Evolutionary conservation across 1,140 invertebrate genomes (phyloP), one percentile per base, ranked within the genome.

Genomic region (Asbolus verrucosus): DNA sequence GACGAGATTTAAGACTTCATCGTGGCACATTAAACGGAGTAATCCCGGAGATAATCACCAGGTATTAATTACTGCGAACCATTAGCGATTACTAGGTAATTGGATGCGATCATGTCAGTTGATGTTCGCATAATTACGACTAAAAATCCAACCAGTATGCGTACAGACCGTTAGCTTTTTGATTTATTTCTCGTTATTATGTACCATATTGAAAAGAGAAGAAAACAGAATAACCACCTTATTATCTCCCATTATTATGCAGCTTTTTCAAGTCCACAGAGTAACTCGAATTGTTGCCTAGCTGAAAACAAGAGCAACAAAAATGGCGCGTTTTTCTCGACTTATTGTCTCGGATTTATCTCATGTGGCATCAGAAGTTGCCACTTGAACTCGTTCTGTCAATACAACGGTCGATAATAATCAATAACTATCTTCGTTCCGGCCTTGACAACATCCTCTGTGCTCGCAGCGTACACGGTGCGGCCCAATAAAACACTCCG

Each of bases 371-470:
- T 54, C 46, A 21, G 19, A 54, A 54, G 27, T 54, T 54, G 46
- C 46, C 46, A 54, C 46, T 54, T 54, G 46, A 54, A 54, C 46
- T 54, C 27, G 46, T 54, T 54, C 46, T 54, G 46, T 54, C 46
- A 54, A 54, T 27, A 54, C 21, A 54, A 54, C 46, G 27, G 27
- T 54, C 46, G 46, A 54, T 27, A n/a, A 27, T 54, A 54, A 54
- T 54, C 46, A 54, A 54, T 54, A 54, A 54, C 24, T 19, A 54
- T 27, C 33, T 36, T 4, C 4, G 4, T 2, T 6, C 2, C 46
- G 46, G 46, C 46, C 46, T 54, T 54, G 46, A 54, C n/a, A n/a
- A n/a, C n/a, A n/a, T n/a, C n/a, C n/a, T n/a, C n/a, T n/a, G n/a
- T n/a, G n/a, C n/a, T n/a, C n/a, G n/a, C n/a, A n/a, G n/a, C n/a